Evolutionary conservation across 2,797 vertebrate genomes (phyloP), one percentile per base, ranked within the genome.

Genomic region (Melanotaenia pygmaea): DNA sequence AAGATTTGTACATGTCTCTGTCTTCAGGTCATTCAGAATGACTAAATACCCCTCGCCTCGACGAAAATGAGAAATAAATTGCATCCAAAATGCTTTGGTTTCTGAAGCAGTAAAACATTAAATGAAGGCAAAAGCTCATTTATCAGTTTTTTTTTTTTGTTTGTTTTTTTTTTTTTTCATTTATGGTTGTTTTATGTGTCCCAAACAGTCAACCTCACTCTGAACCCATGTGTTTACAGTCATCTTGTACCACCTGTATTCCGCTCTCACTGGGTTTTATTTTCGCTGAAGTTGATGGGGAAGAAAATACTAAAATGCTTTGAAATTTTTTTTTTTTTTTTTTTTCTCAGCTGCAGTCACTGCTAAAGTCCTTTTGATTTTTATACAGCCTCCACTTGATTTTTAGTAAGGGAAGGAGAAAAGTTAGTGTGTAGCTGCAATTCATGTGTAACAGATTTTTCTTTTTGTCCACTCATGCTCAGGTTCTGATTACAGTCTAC

Each of bases 401-500:
- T 47, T n/a, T 47, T n/a, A 9, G 20, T 47, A 47, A 7, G 45
- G 16, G 8, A 10, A 47, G 20, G 7, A 47, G 45, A 5, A 47
- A 7, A 20, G 5, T 20, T 47, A 1, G 20, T 10, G 45, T n/a
- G 20, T n/a, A 9, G 45, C 20, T 47, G 7, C 0, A 47, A 20
- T 40, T 20, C 2, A 5, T 7, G 20, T n/a, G 7, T n/a, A 3
- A 40, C 38, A 13, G 38, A 37, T 37, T 13, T 40, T 47, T n/a
- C 16, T 2, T 20, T 57, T 22, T 70, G 4, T 73, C 20, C 18
- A 10, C 4, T 30, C 6, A 59, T 45, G 43, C 58, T 62, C 86
- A 99, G 98, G 98, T 99, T 93, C 94, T 99, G 84, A 97, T 99
- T 88, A 98, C 98, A 0, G 92, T 99, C 64, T 99, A 98, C 85